phyloP scores from a whole-genome alignment of 2,797 vertebrate genomes.

The Otolemur crassicaudatus region DNA sequence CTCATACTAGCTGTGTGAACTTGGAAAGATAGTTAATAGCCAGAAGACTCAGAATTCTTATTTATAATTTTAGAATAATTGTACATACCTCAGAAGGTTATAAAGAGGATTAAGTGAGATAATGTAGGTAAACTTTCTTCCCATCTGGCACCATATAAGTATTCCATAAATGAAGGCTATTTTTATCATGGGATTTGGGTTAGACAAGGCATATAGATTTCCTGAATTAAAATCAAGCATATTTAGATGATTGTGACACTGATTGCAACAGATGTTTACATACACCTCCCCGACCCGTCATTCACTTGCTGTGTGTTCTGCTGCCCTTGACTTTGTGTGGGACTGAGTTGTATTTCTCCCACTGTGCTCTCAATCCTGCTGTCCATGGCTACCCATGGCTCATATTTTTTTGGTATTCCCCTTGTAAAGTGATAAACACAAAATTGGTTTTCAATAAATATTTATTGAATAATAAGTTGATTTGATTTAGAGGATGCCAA shows the following conservation, averaged over 20 bases:
- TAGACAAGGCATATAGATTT: neutral
- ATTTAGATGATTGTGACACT: neutral
- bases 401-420: neutral
- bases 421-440: neutral
- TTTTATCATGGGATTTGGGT: neutral
- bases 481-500: neutral
- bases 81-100: neutral
- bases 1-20: neutral
- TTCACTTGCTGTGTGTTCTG: neutral
- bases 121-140: neutral
- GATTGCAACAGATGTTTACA: neutral
- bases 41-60: neutral
- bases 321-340: neutral
- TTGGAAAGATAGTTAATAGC: neutral
- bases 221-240: conserved; percentile 3
- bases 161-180: neutral
- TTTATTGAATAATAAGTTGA: neutral
- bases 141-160: neutral
- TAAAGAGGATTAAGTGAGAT: neutral
- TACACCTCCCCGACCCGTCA: no score
- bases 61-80: conserved; percentile 51
- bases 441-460: neutral
- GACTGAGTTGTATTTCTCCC: neutral
- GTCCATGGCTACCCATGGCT: neutral
- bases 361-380: neutral